Conservation (phyloP, 2,797 vertebrate species). For the Sebastes iracundus region DNA sequence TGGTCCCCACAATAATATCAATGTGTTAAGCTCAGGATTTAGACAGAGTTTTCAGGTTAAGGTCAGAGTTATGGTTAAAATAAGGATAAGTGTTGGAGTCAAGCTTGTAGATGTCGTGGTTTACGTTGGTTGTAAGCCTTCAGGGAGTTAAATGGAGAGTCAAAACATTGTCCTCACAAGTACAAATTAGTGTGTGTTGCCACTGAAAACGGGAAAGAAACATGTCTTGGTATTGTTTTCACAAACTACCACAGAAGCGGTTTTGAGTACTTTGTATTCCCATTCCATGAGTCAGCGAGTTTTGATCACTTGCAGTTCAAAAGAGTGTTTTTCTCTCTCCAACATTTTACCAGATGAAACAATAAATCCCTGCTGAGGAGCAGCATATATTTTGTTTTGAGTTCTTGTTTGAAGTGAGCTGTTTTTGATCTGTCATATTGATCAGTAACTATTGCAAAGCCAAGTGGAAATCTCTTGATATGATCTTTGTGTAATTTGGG, state of each 20-base stretch:
- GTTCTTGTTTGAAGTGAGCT: background rate
- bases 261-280: background rate
- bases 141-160: background rate
- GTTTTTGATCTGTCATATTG: background rate
- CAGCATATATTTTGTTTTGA: background rate
- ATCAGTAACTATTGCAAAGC: background rate
- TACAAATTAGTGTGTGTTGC: background rate
- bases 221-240: background rate
- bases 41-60: background rate
- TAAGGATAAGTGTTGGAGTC: background rate
- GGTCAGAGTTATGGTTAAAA: background rate
- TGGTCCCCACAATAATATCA: background rate
- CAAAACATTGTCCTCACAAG: background rate
- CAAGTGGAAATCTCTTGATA: background rate
- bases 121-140: background rate
- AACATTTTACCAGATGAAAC: slow-evolving; percentile 1
- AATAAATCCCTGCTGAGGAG: slow-evolving; percentile 2
- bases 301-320: slow-evolving; percentile 26
- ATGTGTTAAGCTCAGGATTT: background rate
- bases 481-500: background rate
- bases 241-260: background rate
- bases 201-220: background rate
- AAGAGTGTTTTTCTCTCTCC: slow-evolving; percentile 3
- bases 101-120: background rate
- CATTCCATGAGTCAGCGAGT: slow-evolving; percentile 27